Evolutionary conservation across 2,888 invertebrate genomes (phyloP), one percentile per base, ranked within the genome.

Genomic region (Oscheius sp.): DNA sequence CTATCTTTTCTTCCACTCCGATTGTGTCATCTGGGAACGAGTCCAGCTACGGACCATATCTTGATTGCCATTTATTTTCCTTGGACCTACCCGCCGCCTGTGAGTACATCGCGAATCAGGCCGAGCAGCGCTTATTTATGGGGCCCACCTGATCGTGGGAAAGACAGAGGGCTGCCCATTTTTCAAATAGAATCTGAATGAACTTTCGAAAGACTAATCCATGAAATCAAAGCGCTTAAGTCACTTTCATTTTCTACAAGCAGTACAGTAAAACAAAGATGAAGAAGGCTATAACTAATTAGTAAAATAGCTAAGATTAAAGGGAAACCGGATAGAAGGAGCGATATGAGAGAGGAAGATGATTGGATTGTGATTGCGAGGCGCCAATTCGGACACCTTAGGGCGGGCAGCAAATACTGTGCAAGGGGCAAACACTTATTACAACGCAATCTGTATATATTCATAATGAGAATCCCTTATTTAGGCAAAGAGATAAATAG

Each of bases 361-460:
- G 59, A 59, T 59, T 41, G 59, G 59, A 59, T 44, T 59, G 59
- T 59, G 59, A 59, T 59, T 44, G 41, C 59, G 59, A 59, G 59
- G 59, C 59, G 59, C 59, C 59, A 59, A 59, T 59, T 59, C 59
- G 59, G 59, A 59, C 59, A 59, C 59, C 44, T 59, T 26, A 28
- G 59, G 59, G 59, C 59, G 59, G 59, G 44, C 59, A 28, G 59
- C 59, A 59, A 59, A 59, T 59, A 59, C 59, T 59, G 59, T 59
- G 59, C 44, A 59, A 41, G 54, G 33, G 32, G 41, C 59, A 59
- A 59, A 59, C 59, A 59, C 20, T 44, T 44, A 59, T 59, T 59
- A 59, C 59, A 59, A 22, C 26, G 20, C 33, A 32, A 54, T 54
- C 54, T 54, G 54, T 54, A 54, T 54, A 54, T 32, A n/a, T 54